phyloP scores from a whole-genome alignment of 2,113 vertebrate species.

The Coracopsis vasa region DNA sequence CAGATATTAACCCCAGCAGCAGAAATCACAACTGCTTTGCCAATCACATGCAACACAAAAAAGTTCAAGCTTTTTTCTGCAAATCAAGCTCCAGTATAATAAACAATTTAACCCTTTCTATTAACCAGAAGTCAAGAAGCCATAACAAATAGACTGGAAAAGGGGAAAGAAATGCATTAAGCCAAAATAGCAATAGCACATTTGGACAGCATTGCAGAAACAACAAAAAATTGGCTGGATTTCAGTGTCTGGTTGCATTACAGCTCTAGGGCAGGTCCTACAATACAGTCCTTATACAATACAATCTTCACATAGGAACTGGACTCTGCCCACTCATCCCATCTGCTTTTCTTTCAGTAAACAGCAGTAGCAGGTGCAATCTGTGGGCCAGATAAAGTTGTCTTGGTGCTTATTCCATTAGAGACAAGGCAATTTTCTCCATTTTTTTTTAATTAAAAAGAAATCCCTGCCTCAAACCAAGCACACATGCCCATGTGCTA shows the following conservation, averaged over 20 bases:
- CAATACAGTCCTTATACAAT: not conserved
- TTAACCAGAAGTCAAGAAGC: not conserved
- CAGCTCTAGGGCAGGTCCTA: constrained; percentile 1
- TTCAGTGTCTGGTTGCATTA: not conserved
- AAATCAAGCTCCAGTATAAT: not conserved
- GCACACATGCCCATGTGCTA: not conserved
- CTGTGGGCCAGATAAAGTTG: not conserved
- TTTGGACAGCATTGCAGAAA: not conserved
- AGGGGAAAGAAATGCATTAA: not conserved
- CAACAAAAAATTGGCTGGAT: not conserved
- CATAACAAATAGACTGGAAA: not conserved
- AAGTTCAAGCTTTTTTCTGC: not conserved
- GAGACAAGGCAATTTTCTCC: not conserved
- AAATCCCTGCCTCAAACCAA: not conserved
- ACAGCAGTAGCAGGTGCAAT: not conserved
- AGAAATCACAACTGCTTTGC: not conserved
- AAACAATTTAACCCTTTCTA: not conserved
- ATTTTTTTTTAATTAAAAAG: constrained; percentile 20
- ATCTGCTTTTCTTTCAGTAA: not conserved
- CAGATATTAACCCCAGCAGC: not conserved
- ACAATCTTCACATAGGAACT: not conserved
- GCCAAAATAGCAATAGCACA: not conserved
- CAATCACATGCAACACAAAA: not conserved
- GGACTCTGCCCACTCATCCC: not conserved
- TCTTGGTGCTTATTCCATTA: not conserved